phyloP scores from a whole-genome alignment of 1,140 invertebrate species.

The Diplogasteroides magnus region DNA sequence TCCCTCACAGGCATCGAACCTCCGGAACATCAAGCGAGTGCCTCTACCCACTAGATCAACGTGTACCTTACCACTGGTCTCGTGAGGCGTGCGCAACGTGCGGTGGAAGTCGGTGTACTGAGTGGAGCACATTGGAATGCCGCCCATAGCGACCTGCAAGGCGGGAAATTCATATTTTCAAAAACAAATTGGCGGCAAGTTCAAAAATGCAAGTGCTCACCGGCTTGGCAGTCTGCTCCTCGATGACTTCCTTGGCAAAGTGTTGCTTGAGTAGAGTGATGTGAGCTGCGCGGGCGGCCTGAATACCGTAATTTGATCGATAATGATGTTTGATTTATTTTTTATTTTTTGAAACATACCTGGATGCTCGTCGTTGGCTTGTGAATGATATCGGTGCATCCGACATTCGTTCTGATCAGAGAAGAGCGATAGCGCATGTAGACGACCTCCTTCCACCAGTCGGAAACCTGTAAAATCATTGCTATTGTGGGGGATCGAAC shows the following conservation, averaged over 20 bases:
- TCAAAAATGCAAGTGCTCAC: no score
- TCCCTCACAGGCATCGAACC: no score
- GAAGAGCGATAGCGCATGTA: slow-evolving; percentile 39
- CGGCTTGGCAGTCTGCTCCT: slow-evolving; percentile 31
- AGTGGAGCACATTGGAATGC: slow-evolving; percentile 34
- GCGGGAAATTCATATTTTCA: neutral
- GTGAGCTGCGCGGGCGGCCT: slow-evolving; percentile 39
- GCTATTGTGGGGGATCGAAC: no score
- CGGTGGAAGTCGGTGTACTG: slow-evolving; percentile 36
- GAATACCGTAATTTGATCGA: neutral
- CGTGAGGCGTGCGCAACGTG: slow-evolving; percentile 28
- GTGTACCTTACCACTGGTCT: slow-evolving; percentile 25
- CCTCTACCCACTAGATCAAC: neutral
- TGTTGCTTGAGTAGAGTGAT: slow-evolving; percentile 30
- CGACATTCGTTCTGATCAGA: slow-evolving; percentile 37
- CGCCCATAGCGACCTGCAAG: slow-evolving; percentile 20
- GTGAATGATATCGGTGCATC: slow-evolving; percentile 20
- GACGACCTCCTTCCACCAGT: slow-evolving; percentile 44
- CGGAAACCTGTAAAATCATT: slow-evolving; percentile 26
- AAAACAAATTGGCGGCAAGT: no score
- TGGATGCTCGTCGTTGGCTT: neutral
- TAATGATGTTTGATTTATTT: neutral
- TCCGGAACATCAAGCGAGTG: no score
- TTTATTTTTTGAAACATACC: slow-evolving; percentile 19
- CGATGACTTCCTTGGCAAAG: slow-evolving; percentile 35